These are phyloP conservation scores for Trissonchulus latispiculum DNA, from an alignment of 2,888 invertebrate species.

Conservation along the genomic window DNA sequence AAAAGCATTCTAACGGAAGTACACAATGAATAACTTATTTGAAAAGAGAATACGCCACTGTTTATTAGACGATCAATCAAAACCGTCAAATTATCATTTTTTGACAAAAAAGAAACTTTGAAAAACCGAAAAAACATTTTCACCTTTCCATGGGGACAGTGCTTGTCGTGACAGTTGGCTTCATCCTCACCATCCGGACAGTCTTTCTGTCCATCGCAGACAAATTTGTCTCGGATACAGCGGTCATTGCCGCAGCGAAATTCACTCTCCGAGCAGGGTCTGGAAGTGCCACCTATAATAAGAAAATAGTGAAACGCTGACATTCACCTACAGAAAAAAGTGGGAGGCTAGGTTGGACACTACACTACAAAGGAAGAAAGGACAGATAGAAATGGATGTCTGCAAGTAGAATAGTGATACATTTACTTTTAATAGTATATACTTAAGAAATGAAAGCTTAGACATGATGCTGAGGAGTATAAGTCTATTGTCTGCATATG, in stretches of 20 bases:
- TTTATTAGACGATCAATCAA: background rate
- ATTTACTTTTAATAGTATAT: no score
- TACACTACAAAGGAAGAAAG: no score
- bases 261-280: constrained; percentile 44
- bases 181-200: constrained; percentile 89
- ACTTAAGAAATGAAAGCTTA: no score
- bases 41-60: background rate
- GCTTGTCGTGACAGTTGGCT: constrained; percentile 34
- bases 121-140: background rate
- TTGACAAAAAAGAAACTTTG: background rate
- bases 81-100: background rate
- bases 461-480: no score
- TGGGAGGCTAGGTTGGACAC: no score
- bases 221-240: constrained; percentile 87
- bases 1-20: no score
- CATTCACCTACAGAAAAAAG: no score
- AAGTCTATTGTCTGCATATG: no score
- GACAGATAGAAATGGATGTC: no score
- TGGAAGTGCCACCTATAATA: constrained; percentile 64
- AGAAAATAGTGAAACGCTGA: no score
- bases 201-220: constrained; percentile 92
- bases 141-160: constrained; percentile 32
- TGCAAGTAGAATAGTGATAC: no score
- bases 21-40: no score
- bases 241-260: constrained; percentile 57